Evolutionary conservation across 2,888 invertebrate genomes (phyloP).

Genomic region (Exocentrus adspersus): DNA sequence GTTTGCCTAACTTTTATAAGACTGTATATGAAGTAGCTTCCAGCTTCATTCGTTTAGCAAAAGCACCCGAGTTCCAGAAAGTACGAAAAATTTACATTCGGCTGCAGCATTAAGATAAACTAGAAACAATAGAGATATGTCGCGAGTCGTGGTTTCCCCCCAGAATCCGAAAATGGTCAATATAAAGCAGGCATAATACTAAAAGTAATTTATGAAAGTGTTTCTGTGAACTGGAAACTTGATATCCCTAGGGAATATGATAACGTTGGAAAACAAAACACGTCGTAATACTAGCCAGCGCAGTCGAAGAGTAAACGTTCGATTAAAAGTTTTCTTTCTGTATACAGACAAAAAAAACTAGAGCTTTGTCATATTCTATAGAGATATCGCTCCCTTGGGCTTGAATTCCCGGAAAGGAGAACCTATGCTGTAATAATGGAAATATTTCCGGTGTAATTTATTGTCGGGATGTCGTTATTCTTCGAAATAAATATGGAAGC

Average conservation of each 20-base stretch:
- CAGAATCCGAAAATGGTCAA: constrained; percentile 39
- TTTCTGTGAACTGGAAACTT: constrained; percentile 49
- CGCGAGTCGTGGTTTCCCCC: constrained; percentile 32
- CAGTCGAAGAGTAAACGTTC: constrained; percentile 52
- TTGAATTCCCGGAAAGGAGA: constrained; percentile 7
- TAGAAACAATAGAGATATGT: constrained; percentile 22
- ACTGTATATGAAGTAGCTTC: no score
- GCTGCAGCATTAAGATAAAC: constrained; percentile 18
- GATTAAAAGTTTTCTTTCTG: constrained; percentile 53
- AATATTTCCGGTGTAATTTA: constrained; percentile 1
- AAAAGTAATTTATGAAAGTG: constrained; percentile 51
- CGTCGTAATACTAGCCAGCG: constrained; percentile 49
- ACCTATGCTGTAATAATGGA: constrained; percentile 3
- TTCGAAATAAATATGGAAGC: neutral
- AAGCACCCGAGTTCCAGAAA: no score
- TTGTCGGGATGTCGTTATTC: neutral
- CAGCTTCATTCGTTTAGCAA: no score
- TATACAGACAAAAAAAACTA: constrained; percentile 35
- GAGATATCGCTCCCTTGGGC: constrained; percentile 15
- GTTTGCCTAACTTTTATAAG: no score
- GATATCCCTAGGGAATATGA: constrained; percentile 47
- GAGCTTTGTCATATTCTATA: constrained; percentile 17
- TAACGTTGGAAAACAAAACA: constrained; percentile 51
- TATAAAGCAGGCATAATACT: constrained; percentile 45
- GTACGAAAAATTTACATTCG: no score